Base-by-base conservation (phyloP, 2,113 vertebrate species). In the Vulpes ferrilata region DNA sequence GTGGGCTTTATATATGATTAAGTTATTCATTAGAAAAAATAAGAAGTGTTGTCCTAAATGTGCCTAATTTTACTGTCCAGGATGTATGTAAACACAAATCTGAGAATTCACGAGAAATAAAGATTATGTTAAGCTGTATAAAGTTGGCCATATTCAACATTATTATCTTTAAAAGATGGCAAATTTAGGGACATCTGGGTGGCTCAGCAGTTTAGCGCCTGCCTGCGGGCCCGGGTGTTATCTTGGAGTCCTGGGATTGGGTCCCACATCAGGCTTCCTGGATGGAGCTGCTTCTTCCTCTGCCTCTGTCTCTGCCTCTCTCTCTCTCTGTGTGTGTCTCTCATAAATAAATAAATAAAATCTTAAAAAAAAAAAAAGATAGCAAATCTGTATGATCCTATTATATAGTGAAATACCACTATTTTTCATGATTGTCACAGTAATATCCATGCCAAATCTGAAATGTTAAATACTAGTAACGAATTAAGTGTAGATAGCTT, bases 351-450 rank as follows among this genome's bases (percentile, higher is more conserved):
- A 43, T 43, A 43, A 43, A 43, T 43, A 43, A 43, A 43, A 43
- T 43, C 43, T 43, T 43, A 1, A 43, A 43, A 43, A 43, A 35
- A 35, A 43, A 43, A 43, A 43, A 43, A 43, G 43, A 43, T 43
- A 7, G 27, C 11, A 55, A 48, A 76, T 87, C 64, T 32, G 59
- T 67, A 51, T 84, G 23, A 30, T 80, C 38, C 32, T 85, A 69
- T 71, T 20, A 35, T 2, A 11, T 9, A 71, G 23, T 69, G 27
- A 89, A 93, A 85, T 78, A 65, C 48, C 57, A 62, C 32, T 57
- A 30, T 3, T 71, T 93, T 85, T 96, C 60, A 64, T 69, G 71
- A 79, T 84, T 95, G 87, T 74, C 30, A 71, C 67, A 62, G 13
- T 43, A 74, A 74, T 53, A 23, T 73, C 17, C 11, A 43, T 87